Evolutionary conservation across 1,140 invertebrate genomes (phyloP).

Genomic region (Philotrypesis tridentata): DNA sequence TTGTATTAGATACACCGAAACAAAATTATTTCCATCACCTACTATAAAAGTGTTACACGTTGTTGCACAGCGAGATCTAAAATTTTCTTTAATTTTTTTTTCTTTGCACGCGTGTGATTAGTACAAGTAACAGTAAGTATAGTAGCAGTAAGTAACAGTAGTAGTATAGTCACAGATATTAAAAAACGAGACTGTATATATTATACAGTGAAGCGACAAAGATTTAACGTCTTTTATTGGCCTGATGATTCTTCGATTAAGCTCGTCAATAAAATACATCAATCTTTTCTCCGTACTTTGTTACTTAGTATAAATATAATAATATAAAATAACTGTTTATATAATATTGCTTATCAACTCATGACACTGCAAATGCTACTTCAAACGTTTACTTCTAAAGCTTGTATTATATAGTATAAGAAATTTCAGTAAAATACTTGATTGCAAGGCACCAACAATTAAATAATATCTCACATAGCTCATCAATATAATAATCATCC

Average conservation of each 20-base stretch:
- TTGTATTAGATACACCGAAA: constrained; percentile 32
- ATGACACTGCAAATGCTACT: constrained; percentile 26
- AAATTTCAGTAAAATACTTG: constrained; percentile 48
- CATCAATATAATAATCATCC: constrained; percentile 24
- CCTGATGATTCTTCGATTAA: background rate
- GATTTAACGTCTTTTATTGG: constrained; percentile 35
- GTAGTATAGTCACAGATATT: constrained; percentile 48
- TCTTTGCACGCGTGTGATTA: constrained; percentile 21
- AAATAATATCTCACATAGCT: background rate
- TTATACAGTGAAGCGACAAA: constrained; percentile 24
- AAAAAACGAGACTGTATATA: constrained; percentile 27
- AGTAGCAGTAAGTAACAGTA: background rate
- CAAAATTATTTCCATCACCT: background rate
- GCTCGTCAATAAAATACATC: constrained; percentile 15
- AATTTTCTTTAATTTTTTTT: no score
- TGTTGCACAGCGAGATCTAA: constrained; percentile 38
- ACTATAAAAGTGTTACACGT: background rate
- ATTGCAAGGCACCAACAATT: constrained; percentile 47
- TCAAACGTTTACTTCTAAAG: constrained; percentile 19
- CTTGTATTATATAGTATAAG: constrained; percentile 14
- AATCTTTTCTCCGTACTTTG: constrained; percentile 20
- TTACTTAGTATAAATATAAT: background rate
- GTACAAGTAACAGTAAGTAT: background rate
- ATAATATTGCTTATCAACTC: constrained; percentile 1
- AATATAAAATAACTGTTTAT: no score